Percentiles rank a stretch among this genome's conserved stretches.
These are phyloP conservation scores for Tetrao urogallus DNA, from an alignment of 2,113 vertebrate genomes.

Conservation along the genomic window DNA sequence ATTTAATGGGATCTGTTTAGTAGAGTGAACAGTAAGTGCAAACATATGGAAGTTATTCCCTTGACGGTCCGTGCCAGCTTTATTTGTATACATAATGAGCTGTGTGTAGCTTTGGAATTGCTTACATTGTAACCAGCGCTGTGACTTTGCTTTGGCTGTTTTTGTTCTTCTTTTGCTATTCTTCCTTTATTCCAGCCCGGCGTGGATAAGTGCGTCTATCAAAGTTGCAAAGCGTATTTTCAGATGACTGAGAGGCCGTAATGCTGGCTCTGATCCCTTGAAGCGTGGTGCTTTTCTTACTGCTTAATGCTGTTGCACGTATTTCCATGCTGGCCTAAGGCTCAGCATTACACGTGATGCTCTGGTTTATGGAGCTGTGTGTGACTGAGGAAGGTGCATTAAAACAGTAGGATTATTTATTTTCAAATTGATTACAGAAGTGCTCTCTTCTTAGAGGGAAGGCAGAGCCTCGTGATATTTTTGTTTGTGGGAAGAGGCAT, in stretches of 20 bases:
- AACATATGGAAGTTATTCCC: constrained; percentile 15
- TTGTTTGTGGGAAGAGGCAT: background rate
- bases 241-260: background rate
- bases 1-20: background rate
- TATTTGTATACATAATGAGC: constrained; percentile 17
- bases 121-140: background rate
- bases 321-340: background rate
- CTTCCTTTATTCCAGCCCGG: background rate
- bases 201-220: background rate
- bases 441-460: background rate
- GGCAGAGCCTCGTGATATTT: background rate
- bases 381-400: background rate
- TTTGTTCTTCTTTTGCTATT: background rate
- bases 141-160: background rate
- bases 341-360: background rate
- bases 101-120: background rate
- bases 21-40: background rate
- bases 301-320: fast-evolving
- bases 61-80: background rate
- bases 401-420: background rate
- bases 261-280: background rate
- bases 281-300: background rate
- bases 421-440: background rate
- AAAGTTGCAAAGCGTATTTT: background rate
- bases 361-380: background rate